Base-by-base conservation (phyloP, 2,113 vertebrate species). In the Macroglossus sobrinus region DNA sequence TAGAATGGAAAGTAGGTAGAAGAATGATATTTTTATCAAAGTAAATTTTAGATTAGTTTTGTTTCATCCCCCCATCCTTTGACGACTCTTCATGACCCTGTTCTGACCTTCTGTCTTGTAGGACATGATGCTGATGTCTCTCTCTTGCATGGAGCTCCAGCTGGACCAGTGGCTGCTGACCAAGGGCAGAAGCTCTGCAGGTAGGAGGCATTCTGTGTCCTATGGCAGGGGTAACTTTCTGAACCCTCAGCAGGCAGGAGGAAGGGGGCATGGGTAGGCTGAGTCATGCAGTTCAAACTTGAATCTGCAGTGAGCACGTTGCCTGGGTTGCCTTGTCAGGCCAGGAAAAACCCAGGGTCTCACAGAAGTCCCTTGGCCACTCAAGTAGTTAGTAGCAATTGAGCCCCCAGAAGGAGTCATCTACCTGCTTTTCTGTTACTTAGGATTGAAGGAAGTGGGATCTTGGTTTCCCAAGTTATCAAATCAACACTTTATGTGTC, bases 91-190 rank as follows among this genome's bases (percentile, higher is more conserved):
- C 88, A 35, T 40, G 38, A 76, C 45, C 63, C 22, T 14, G 0
- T 28, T 21, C 35, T 57, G n/a, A 28, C 59, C 35, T 55, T 35
- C n/a, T 15, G 61, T 89, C 72, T 33, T 80, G 1, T 93, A 99
- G 99, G 99, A 99, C 89, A 99, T 99, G 99, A 98, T 99, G 99
- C 90, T 99, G 63, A 99, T 99, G 99, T 99, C 99, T 90, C 98
- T 99, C 19, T 99, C 98, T 9, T 99, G 99, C 98, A 99, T 99
- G 99, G 99, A 99, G 94, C 97, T 99, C 57, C 99, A 99, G 84
- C 96, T 99, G 97, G 99, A 99, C 93, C 99, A 99, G 90, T 99
- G 99, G 99, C 98, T 99, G 14, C 98, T 99, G 97, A 99, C 98
- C 14, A 99, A 99, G 97, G 99, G 99, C 76, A 99, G 99, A 96